Evolutionary conservation across 2,888 invertebrate genomes (phyloP).

Genomic region (Cosmopolites sordidus): DNA sequence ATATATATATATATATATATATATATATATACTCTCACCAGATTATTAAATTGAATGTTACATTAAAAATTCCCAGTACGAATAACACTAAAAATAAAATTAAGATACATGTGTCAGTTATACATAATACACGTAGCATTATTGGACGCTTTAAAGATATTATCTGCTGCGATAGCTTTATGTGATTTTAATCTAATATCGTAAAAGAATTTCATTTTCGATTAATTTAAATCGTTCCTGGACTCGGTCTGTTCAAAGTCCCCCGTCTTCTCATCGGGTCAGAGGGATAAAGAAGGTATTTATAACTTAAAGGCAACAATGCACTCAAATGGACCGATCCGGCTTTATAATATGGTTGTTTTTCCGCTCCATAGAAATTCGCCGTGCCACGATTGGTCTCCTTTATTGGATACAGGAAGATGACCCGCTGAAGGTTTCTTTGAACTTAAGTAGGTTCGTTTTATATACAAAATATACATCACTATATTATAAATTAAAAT

Average conservation of each 20-base stretch:
- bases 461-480: too few species aligned
- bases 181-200: conserved; percentile 38
- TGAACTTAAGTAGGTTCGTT: conserved; percentile 5
- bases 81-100: too few species aligned
- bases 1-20: too few species aligned
- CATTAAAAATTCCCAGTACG: too few species aligned
- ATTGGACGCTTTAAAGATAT: conserved; percentile 4
- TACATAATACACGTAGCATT: too few species aligned
- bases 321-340: conserved; percentile 39
- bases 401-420: conserved; percentile 42
- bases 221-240: conserved; percentile 42
- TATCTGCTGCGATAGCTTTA: conserved; percentile 21
- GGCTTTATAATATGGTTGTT: conserved; percentile 47
- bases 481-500: too few species aligned
- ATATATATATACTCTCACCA: too few species aligned
- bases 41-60: too few species aligned
- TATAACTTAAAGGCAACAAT: conserved; percentile 39
- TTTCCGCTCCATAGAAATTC: conserved; percentile 43
- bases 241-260: conserved; percentile 35
- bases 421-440: conserved; percentile 10
- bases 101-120: too few species aligned
- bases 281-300: conserved; percentile 35
- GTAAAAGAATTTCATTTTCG: conserved; percentile 46
- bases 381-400: conserved; percentile 44
- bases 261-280: conserved; percentile 10